Evolutionary conservation across 2,113 vertebrate genomes (phyloP), one percentile per base, ranked within the genome.

Genomic region (Bombycilla garrulus): DNA sequence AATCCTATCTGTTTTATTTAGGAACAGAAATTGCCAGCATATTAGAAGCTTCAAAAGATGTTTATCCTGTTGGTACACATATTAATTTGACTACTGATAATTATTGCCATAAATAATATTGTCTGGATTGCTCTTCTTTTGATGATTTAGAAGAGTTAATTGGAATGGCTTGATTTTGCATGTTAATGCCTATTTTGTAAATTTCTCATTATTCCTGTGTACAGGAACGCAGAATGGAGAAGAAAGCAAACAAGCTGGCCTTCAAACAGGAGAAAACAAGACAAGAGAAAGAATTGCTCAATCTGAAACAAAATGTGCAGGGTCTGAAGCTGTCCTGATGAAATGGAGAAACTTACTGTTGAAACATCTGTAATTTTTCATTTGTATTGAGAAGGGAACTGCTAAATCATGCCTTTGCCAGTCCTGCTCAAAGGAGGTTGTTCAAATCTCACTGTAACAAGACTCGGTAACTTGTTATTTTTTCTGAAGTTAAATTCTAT

Each of bases 231-330:
- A 98, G 99, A 78, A 77, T 93, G 42, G 99, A 99, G 96, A 99
- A 99, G 98, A 99, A 99, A 96, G 97, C 98, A 83, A 99, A 99
- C 96, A 98, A 98, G 88, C 38, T 97, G 67, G 99, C 99, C 36
- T 99, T 99, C 97, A 98, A 98, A 90, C 57, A 98, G 79, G 99
- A 99, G 94, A 99, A 99, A 70, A 98, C 96, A 12, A 97, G 98
- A 70, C 99, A 99, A 94, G 99, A 99, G 89, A 99, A 99, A 85
- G 99, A 99, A 92, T 95, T 99, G 89, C 94, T 99, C 53, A 98
- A 98, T 92, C 93, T 99, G 81, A 98, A 98, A 81, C 98, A 97
- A 15, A 99, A 99, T 3, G 2, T 99, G 44, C 99, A 99, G 82
- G 99, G 99, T 25, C 91, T 99, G 67, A 99, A 99, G 92, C 98